Conservation (phyloP, 2,113 vertebrate species). For the Montifringilla adamsi region DNA sequence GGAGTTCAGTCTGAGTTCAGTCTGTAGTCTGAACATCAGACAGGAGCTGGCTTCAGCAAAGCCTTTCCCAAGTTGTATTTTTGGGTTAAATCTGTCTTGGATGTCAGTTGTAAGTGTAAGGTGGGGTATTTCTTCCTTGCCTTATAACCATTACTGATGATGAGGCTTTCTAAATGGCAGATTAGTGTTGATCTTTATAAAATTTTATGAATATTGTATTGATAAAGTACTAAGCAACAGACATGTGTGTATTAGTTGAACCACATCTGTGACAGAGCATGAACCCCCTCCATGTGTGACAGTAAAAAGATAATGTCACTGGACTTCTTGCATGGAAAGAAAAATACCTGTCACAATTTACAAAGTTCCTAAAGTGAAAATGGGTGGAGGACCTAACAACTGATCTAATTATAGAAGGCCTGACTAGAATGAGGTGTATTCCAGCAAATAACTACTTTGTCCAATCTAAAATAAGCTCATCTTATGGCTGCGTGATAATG, state of each 20-base stretch:
- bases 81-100: not conserved
- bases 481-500: not conserved
- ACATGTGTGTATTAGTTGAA: not conserved
- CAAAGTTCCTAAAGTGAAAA: not conserved
- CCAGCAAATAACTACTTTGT: not conserved
- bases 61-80: not conserved
- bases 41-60: not conserved
- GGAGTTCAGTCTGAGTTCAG: too few species aligned
- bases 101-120: not conserved
- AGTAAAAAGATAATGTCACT: not conserved
- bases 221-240: not conserved
- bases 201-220: not conserved
- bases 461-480: not conserved
- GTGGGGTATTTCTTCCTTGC: not conserved
- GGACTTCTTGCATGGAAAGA: not conserved
- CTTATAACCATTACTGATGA: not conserved
- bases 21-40: not conserved
- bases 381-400: not conserved
- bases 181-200: not conserved
- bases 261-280: not conserved
- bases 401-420: not conserved
- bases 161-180: not conserved
- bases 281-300: not conserved
- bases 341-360: not conserved
- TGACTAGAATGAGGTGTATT: not conserved